Conservation (phyloP, 1,140 invertebrate species). For the Eubasilissa regina region DNA sequence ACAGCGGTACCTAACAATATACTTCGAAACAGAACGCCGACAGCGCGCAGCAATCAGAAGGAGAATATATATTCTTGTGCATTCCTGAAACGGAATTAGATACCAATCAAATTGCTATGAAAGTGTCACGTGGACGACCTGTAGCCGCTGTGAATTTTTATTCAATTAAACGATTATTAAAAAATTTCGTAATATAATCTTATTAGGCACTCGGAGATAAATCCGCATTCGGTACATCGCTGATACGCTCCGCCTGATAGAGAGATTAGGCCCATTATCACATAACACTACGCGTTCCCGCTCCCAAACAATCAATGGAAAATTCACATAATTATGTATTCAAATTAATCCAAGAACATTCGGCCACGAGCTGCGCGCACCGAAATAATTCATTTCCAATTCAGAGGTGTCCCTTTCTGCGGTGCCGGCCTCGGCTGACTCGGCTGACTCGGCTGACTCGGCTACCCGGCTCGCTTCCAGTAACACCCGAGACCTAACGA, state of each 20-base stretch:
- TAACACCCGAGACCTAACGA: neutral
- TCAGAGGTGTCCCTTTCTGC: slow-evolving; percentile 27
- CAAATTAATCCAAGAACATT: slow-evolving; percentile 38
- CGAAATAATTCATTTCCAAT: slow-evolving; percentile 43
- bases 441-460: too few relatives aligned
- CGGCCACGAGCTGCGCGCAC: neutral
- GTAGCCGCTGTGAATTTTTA: too few relatives aligned
- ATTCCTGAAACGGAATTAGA: too few relatives aligned
- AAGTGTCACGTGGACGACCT: too few relatives aligned
- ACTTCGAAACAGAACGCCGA: too few relatives aligned
- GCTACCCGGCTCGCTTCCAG: neutral
- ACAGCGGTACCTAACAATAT: too few relatives aligned
- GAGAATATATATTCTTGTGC: too few relatives aligned
- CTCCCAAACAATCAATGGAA: slow-evolving; percentile 19
- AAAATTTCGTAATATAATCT: too few relatives aligned
- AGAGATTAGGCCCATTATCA: slow-evolving; percentile 29
- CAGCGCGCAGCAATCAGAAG: too few relatives aligned
- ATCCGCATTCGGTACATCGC: slow-evolving; percentile 12
- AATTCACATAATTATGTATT: slow-evolving; percentile 49
- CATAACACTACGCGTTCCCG: slow-evolving; percentile 27
- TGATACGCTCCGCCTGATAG: neutral
- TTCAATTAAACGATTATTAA: too few relatives aligned
- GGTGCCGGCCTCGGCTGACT: neutral
- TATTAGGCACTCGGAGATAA: slow-evolving; percentile 1
- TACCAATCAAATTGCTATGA: too few relatives aligned